A percentile compares a stretch with the other conserved stretches of the same genome.
Conservation (phyloP, 2,797 vertebrate genomes). For the Pseudochromis fuscus region DNA sequence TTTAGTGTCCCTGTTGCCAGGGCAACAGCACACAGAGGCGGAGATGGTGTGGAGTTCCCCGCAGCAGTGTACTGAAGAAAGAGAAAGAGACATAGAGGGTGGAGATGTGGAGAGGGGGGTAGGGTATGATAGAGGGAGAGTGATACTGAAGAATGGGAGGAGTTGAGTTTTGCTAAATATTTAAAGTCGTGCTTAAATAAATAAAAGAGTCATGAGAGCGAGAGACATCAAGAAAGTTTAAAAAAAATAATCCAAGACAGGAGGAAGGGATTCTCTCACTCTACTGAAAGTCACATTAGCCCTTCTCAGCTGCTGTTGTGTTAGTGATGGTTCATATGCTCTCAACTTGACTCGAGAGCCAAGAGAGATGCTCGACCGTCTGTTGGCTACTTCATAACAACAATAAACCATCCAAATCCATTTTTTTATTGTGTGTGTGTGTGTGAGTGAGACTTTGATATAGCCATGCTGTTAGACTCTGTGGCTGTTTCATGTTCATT, state of each 20-base stretch:
- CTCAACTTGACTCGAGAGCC: conserved; percentile 47
- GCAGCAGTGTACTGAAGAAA: conserved; percentile 83
- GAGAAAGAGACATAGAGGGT: conserved; percentile 69
- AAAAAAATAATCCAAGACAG: neutral
- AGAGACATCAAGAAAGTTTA: conserved; percentile 6
- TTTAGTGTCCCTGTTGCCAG: conserved; percentile 89
- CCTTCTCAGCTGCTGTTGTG: conserved; percentile 50
- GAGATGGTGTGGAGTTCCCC: conserved; percentile 85
- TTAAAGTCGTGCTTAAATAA: conserved; percentile 36
- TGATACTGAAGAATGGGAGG: conserved; percentile 28
- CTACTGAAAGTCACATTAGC: conserved; percentile 23
- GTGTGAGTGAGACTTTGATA: conserved; percentile 14
- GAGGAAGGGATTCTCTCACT: conserved; percentile 16
- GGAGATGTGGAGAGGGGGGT: conserved; percentile 42
- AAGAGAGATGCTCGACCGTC: conserved; percentile 46
- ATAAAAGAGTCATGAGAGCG: conserved; percentile 10
- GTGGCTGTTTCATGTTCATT: neutral
- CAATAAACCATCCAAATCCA: conserved; percentile 23
- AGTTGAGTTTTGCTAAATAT: conserved; percentile 47
- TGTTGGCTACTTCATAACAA: conserved; percentile 34
- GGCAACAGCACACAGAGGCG: conserved; percentile 86
- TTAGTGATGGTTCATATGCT: conserved; percentile 47
- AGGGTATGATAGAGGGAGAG: conserved; percentile 22
- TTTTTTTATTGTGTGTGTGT: too few relatives aligned
- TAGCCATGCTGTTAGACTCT: conserved; percentile 4